These are phyloP conservation scores for Pungitius pungitius DNA, from an alignment of 2,113 vertebrate species.

Conservation along the genomic window DNA sequence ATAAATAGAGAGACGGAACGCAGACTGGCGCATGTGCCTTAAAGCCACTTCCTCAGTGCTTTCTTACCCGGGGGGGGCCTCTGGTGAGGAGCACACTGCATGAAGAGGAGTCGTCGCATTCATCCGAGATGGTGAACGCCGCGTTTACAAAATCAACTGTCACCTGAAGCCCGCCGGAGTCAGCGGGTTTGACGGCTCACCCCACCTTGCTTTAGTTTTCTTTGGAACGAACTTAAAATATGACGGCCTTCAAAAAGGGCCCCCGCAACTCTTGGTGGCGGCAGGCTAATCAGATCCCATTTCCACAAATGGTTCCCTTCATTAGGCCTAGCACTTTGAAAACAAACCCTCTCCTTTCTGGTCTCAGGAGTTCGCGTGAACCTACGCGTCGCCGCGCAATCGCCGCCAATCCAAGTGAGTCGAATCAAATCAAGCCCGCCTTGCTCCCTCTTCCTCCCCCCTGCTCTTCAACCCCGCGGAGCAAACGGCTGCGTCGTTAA, in stretches of 20 bases:
- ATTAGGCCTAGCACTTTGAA: conserved; percentile 47
- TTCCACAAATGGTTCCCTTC: conserved; percentile 64
- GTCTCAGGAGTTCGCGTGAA: conserved; percentile 41
- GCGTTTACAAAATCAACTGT: conserved; percentile 68
- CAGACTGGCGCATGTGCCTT: conserved; percentile 67
- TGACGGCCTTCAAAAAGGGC: conserved; percentile 4
- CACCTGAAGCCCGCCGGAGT: conserved; percentile 50
- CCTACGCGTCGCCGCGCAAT: conserved; percentile 67
- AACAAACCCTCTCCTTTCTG: conserved; percentile 42
- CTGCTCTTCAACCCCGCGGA: conserved; percentile 48
- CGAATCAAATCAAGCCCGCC: conserved; percentile 74
- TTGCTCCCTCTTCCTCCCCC: conserved; percentile 10
- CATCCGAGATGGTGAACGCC: conserved; percentile 42
- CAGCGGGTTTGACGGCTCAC: conserved; percentile 40
- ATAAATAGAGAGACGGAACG: conserved; percentile 41
- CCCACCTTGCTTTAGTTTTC: conserved; percentile 31
- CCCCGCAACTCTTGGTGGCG: conserved; percentile 42
- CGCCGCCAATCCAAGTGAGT: conserved; percentile 73
- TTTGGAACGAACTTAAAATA: conserved; percentile 42
- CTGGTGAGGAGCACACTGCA: conserved; percentile 69
- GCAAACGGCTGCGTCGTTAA: conserved; percentile 40
- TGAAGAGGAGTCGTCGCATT: conserved; percentile 63
- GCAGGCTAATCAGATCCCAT: conserved; percentile 56
- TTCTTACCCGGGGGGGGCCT: conserved; percentile 52
- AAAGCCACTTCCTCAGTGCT: conserved; percentile 56